Base-by-base conservation (phyloP, 2,888 invertebrate genomes). In the Gerosis bhagava region DNA sequence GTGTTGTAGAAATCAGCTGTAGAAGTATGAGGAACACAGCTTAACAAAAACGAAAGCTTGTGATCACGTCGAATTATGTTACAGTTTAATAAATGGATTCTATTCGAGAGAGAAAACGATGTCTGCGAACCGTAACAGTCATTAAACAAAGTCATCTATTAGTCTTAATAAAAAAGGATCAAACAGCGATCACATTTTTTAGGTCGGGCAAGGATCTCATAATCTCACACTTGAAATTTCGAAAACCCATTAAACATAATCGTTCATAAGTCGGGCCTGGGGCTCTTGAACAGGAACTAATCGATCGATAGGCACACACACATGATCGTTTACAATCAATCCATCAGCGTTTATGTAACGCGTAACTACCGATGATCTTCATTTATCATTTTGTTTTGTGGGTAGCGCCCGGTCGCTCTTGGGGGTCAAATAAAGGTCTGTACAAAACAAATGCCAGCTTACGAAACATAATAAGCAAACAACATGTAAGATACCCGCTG, bases 321-420 rank as follows among this genome's bases (percentile, higher is more conserved):
- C 59, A n/a, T n/a, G 74, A 68, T 67, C 79, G 76, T 78, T 81
- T 77, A 86, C 82, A 81, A 86, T 87, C 86, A 84, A 88, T 88
- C 86, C 79, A 88, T 88, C 87, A 87, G 80, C 77, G 74, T 83
- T 79, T 78, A 81, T 81, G 82, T 83, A 81, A 79, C 76, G 71
- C 74, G 70, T 76, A 83, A 86, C 87, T 86, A 83, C 82, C 77
- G 83, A 78, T 74, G 76, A 74, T 78, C 74, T 78, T 73, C 80
- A 88, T 88, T 88, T 83, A 87, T 88, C 88, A 88, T 86, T 81
- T 79, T 77, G 79, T 83, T 81, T 82, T 79, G 79, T 83, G 80
- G 72, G 82, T 82, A 83, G 82, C 77, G 64, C 64, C 56, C 71
- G 62, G 51, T 61, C 77, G 70, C 81, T 74, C 77, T 81, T 77